Conservation (phyloP, 2,797 vertebrate genomes). For the Lepus oiostolus region DNA sequence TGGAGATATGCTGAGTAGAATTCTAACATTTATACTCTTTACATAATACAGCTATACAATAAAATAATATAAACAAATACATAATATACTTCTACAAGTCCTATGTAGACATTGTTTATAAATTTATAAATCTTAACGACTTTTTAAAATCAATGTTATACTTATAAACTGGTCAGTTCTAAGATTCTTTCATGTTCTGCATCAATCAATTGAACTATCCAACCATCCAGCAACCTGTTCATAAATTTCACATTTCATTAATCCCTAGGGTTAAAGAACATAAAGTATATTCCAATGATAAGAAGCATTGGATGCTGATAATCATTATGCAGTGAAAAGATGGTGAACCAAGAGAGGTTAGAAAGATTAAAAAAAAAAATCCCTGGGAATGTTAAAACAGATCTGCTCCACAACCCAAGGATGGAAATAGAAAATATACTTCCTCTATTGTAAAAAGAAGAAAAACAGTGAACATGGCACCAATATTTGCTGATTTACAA, state of each 20-base stretch:
- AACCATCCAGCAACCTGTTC: not conserved
- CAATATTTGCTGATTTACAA: not conserved
- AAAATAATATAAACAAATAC: not conserved
- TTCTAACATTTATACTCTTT: not conserved
- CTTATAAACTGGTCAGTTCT: not conserved
- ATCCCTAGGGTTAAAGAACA: not conserved
- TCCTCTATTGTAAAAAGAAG: not conserved
- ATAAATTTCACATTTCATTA: not conserved
- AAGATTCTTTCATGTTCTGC: not conserved
- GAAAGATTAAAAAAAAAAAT: not conserved
- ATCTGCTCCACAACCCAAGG: not conserved
- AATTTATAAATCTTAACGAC: not conserved
- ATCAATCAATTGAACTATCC: not conserved
- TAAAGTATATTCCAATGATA: not conserved
- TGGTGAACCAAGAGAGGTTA: not conserved
- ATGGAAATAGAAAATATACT: not conserved
- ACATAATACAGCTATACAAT: not conserved
- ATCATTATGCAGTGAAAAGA: not conserved
- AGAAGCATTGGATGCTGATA: not conserved
- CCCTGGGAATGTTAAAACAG: not conserved
- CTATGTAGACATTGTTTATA: not conserved
- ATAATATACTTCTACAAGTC: not conserved
- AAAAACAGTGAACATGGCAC: not conserved
- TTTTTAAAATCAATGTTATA: not conserved
- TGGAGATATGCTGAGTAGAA: not conserved